A percentile compares a stretch with the other conserved stretches of the same genome.
Evolutionary conservation across 92 coral and sea anemone species (phyloP).

Genomic region (Heliopora coerulea): DNA sequence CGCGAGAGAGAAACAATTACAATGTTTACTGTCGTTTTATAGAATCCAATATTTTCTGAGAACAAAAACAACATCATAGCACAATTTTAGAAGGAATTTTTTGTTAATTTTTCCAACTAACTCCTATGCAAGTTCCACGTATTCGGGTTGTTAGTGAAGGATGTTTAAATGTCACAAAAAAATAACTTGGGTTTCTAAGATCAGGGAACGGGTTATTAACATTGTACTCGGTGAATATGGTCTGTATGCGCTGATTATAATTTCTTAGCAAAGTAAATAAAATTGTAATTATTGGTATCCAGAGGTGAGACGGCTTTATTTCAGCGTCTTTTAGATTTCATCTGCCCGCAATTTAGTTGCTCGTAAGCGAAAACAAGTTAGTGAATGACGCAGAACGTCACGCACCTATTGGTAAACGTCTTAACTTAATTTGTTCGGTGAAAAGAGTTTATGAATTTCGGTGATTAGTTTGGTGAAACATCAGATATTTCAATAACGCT

Average conservation of each 20-base stretch:
- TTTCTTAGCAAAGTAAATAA: constrained; percentile 27
- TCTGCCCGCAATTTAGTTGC: constrained; percentile 20
- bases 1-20: too few species aligned
- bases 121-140: too few species aligned
- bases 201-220: background rate
- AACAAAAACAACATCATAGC: too few species aligned
- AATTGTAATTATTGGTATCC: constrained; percentile 32
- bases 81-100: too few species aligned
- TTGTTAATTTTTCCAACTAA: too few species aligned
- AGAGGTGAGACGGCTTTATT: background rate
- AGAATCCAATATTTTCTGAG: too few species aligned
- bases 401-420: background rate
- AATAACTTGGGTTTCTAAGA: too few species aligned
- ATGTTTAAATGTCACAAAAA: too few species aligned
- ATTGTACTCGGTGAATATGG: constrained; percentile 14
- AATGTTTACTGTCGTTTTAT: too few species aligned
- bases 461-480: constrained; percentile 18
- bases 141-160: too few species aligned
- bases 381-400: background rate
- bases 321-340: constrained; percentile 14
- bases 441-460: constrained; percentile 14
- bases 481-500: constrained; percentile 25
- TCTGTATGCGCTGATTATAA: background rate
- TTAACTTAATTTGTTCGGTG: constrained; percentile 9
- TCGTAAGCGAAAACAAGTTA: constrained; percentile 1